Conservation (phyloP, 1,140 invertebrate species). For the Papilio glaucus region DNA sequence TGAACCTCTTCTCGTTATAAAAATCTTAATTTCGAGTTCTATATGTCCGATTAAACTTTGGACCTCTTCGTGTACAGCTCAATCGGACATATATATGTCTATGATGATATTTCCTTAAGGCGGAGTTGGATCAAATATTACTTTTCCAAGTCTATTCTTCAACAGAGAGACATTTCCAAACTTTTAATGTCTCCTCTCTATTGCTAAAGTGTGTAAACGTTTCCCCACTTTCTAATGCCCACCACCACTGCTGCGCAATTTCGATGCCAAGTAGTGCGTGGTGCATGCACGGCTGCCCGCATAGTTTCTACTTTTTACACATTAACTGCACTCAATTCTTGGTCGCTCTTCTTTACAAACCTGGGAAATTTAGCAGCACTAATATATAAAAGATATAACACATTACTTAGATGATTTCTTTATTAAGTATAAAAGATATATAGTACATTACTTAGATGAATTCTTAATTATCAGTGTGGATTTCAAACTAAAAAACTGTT, state of each 20-base stretch:
- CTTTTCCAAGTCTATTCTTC: too few species aligned
- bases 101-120: too few species aligned
- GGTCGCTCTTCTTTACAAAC: background rate
- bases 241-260: slow-evolving; percentile 41
- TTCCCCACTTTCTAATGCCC: slow-evolving; percentile 28
- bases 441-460: too few species aligned
- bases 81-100: too few species aligned
- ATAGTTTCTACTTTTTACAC: slow-evolving; percentile 41
- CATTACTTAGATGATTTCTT: too few species aligned
- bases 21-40: too few species aligned
- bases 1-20: too few species aligned
- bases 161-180: background rate
- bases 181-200: background rate
- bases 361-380: background rate
- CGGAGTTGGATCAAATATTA: too few species aligned
- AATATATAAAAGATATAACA: background rate
- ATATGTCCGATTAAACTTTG: too few species aligned
- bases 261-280: slow-evolving; percentile 55
- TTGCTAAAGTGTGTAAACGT: background rate
- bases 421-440: background rate
- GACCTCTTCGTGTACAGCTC: too few species aligned
- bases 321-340: slow-evolving; percentile 22
- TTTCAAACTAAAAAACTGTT: too few species aligned
- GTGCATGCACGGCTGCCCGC: slow-evolving; percentile 55
- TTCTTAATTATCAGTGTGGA: too few species aligned